These are phyloP conservation scores for Spisula subtruncata DNA, from an alignment of 2,888 invertebrate genomes.

Conservation along the genomic window DNA sequence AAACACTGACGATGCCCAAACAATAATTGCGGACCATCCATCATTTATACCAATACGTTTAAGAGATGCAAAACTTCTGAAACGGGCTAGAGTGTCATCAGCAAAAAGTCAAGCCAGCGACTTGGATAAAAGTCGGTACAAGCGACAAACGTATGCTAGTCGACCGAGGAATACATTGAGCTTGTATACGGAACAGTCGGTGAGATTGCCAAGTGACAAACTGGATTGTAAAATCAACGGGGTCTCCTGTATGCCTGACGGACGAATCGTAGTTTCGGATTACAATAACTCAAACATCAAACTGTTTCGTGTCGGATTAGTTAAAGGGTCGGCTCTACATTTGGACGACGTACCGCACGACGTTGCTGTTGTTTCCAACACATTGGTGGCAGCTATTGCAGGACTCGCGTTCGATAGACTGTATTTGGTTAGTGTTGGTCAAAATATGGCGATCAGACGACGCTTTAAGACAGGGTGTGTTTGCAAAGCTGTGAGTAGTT, in stretches of 20 bases:
- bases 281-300: constrained; percentile 51
- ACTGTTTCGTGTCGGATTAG: constrained; percentile 32
- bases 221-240: constrained; percentile 43
- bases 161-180: constrained; percentile 24
- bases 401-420: constrained; percentile 47
- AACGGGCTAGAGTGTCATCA: constrained; percentile 23
- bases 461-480: constrained; percentile 47
- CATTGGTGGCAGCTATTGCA: constrained; percentile 27
- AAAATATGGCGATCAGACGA: constrained; percentile 28
- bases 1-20: background rate
- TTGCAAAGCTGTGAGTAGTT: constrained; percentile 43
- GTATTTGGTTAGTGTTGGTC: constrained; percentile 39
- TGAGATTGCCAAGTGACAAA: constrained; percentile 40
- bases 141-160: constrained; percentile 36
- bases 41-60: constrained; percentile 31
- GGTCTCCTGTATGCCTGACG: constrained; percentile 58
- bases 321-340: background rate
- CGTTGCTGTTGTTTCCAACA: constrained; percentile 46
- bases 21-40: background rate
- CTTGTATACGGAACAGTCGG: constrained; percentile 25
- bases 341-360: constrained; percentile 45
- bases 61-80: background rate
- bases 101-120: constrained; percentile 28
- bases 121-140: constrained; percentile 34
- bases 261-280: constrained; percentile 48